Conservation (phyloP, 2,797 vertebrate genomes). For the Jordanella pulchra region DNA sequence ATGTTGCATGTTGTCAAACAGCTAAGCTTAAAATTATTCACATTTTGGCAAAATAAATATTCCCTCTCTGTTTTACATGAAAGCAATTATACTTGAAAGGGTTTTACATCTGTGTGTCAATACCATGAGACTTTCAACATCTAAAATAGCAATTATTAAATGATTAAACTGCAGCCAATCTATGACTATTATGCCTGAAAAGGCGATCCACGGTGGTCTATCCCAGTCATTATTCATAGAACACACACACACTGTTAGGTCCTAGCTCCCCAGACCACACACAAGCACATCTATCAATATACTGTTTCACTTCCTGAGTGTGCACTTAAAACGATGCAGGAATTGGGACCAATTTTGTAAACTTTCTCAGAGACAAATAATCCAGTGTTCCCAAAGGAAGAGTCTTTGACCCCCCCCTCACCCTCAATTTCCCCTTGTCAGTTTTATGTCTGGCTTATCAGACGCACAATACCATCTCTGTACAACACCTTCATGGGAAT, state of each 20-base stretch:
- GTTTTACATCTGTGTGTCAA: background rate
- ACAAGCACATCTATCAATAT: background rate
- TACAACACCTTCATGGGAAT: constrained; percentile 45
- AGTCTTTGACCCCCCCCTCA: background rate
- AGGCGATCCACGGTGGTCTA: constrained; percentile 34
- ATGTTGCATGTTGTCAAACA: background rate
- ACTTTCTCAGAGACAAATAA: constrained; percentile 6
- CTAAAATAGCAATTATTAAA: background rate
- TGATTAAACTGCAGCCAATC: background rate
- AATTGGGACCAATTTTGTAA: background rate
- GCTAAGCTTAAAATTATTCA: background rate
- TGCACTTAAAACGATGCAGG: constrained; percentile 11
- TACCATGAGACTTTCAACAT: background rate
- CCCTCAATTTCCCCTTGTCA: background rate
- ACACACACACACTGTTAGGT: constrained; percentile 33
- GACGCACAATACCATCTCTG: constrained; percentile 50
- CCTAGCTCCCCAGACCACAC: background rate
- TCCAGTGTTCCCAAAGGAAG: constrained; percentile 6
- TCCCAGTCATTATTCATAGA: constrained; percentile 33
- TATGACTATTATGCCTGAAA: background rate
- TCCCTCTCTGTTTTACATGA: background rate
- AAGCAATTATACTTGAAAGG: too few species aligned
- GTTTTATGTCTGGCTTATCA: constrained; percentile 41
- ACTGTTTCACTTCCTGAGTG: constrained; percentile 9
- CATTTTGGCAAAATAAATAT: background rate